Evolutionary conservation across 1,140 invertebrate species (phyloP).

Genomic region (Manduca sexta): DNA sequence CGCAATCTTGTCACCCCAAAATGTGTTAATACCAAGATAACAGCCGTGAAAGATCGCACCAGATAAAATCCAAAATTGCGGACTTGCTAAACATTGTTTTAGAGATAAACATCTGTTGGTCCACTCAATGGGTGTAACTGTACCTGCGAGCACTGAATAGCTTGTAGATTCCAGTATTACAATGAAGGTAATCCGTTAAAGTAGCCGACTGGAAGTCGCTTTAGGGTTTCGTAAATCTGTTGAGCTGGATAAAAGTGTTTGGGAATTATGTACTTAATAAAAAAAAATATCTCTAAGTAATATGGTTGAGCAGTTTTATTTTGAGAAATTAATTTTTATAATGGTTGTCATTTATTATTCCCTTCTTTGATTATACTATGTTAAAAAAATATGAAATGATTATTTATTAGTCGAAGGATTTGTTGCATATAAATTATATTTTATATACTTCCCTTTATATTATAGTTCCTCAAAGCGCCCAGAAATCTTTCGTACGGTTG

Average conservation of each 20-base stretch:
- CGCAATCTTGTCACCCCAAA: neutral
- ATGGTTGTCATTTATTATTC: no score
- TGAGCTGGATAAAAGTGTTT: neutral
- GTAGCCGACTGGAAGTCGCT: slow-evolving; percentile 47
- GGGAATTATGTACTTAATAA: no score
- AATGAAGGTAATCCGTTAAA: slow-evolving; percentile 62
- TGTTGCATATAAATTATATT: no score
- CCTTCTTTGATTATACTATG: no score
- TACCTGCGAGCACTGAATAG: slow-evolving; percentile 38
- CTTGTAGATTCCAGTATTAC: slow-evolving; percentile 17
- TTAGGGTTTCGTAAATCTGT: neutral
- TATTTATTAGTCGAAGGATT: no score
- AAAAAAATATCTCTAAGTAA: no score
- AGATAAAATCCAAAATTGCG: slow-evolving; percentile 50
- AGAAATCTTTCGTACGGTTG: neutral
- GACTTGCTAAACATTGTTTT: slow-evolving; percentile 59
- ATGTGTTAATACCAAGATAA: slow-evolving; percentile 1
- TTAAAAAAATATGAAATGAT: no score
- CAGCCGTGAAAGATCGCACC: slow-evolving; percentile 25
- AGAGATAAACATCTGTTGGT: slow-evolving; percentile 57
- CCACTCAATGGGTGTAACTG: slow-evolving; percentile 61
- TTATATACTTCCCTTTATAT: no score
- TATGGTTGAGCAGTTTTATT: no score
- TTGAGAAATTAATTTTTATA: no score
- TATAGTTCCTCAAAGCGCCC: no score